These are phyloP conservation scores for Xestia sexstrigata DNA, from an alignment of 2,888 invertebrate genomes.

Conservation along the genomic window DNA sequence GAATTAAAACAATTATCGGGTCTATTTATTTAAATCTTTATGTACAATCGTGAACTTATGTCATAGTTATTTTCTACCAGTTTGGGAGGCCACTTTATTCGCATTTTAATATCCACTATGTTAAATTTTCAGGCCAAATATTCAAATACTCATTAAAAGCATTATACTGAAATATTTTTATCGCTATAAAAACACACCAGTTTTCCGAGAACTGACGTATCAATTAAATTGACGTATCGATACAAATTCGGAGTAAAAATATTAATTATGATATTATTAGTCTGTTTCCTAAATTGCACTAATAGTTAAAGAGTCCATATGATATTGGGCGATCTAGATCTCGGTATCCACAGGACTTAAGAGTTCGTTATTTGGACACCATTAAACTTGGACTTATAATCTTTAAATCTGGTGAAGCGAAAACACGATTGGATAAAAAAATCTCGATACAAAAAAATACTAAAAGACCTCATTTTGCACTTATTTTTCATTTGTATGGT, in stretches of 20 bases:
- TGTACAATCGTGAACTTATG: background rate
- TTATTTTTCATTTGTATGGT: too few species aligned
- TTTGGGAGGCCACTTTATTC: background rate
- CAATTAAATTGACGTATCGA: conserved; percentile 12
- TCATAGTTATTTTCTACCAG: background rate
- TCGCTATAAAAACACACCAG: background rate
- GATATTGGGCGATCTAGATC: too few species aligned
- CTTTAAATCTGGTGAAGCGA: too few species aligned
- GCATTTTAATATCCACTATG: background rate
- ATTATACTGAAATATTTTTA: conserved; percentile 1
- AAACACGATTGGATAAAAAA: too few species aligned
- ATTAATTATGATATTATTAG: background rate
- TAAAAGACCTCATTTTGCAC: too few species aligned
- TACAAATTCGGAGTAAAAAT: conserved; percentile 6
- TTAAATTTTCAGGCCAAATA: background rate
- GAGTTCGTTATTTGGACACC: too few species aligned
- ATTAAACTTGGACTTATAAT: too few species aligned
- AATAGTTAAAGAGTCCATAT: too few species aligned
- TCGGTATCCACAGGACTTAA: too few species aligned
- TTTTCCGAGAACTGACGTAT: conserved; percentile 13
- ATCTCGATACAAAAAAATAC: too few species aligned
- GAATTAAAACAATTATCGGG: background rate
- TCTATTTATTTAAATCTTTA: too few species aligned
- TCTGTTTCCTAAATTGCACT: background rate
- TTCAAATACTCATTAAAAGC: background rate